Base-by-base conservation (phyloP, 2,888 invertebrate genomes). In the Cyaniris semiargus region DNA sequence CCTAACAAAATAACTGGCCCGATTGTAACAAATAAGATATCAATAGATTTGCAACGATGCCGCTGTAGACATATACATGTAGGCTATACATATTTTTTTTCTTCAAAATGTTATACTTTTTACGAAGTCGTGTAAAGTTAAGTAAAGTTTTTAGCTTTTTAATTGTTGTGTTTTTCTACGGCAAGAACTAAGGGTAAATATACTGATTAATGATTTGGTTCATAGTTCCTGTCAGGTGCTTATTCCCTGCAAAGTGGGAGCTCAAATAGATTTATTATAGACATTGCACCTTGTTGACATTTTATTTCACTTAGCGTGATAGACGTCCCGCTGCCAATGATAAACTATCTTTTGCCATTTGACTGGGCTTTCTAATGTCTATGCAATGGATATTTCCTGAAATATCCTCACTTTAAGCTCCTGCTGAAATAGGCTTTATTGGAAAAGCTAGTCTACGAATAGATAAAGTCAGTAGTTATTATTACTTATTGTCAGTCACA, bases 271-370 rank as follows among this genome's bases (percentile, higher is more conserved):
- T 31, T 66, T 66, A 66, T 66, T 66, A 31, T 66, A 27, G 66
- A 66, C 66, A 66, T 5, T 66, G 66, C 27, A 66, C 27, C 66
- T 66, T 66, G 66, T 66, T 66, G 66, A 66, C 66, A 66, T 66
- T 66, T 66, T 66, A 66, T 66, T 66, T 66, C 66, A 66, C 66
- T 66, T 66, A 66, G 66, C 66, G 18, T 31, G 66, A 66, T 18
- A 66, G 66, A 66, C 66, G 27, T 66, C 66, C 66, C 66, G 66
- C 27, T 31, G 27, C 66, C 66, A 66, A 66, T 66, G 66, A 66
- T 66, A 66, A 66, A 66, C 66, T 66, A 66, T 27, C 66, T 66
- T 27, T 66, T 31, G 66, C 27, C 31, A 66, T 66, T 31, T 27
- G 66, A 66, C 66, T 66, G 18, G 18, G 66, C 27, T 66, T 66